These are phyloP conservation scores for Philaethria dido DNA, from an alignment of 2,888 invertebrate species.

Conservation along the genomic window DNA sequence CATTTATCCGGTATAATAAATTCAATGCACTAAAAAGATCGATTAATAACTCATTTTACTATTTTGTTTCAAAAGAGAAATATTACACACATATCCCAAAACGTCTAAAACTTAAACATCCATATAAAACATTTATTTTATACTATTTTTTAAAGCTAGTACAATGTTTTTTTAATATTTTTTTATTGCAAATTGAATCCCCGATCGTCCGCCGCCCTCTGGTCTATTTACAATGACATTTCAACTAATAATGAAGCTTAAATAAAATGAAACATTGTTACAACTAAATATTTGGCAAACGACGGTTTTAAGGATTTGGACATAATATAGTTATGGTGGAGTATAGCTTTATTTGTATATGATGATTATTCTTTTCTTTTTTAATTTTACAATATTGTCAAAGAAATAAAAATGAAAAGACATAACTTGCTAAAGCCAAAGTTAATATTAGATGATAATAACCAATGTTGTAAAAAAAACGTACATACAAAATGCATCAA, in stretches of 20 bases:
- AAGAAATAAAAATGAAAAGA: neutral
- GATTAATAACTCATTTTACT: neutral
- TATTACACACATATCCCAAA: neutral
- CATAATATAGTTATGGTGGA: conserved; percentile 34
- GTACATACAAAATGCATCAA: neutral
- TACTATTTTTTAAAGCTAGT: neutral
- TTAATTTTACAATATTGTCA: neutral
- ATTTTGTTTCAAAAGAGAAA: neutral
- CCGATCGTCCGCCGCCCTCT: conserved; percentile 56
- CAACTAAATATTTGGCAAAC: conserved; percentile 79
- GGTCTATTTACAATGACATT: conserved; percentile 72
- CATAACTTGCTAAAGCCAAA: neutral
- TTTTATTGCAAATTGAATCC: conserved; percentile 41
- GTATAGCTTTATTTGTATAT: conserved; percentile 27
- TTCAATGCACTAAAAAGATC: neutral
- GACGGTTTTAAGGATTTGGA: conserved; percentile 43
- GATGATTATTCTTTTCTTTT: neutral
- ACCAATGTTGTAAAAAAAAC: too few relatives aligned
- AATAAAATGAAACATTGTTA: conserved; percentile 57
- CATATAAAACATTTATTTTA: neutral
- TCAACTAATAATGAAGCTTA: conserved; percentile 60
- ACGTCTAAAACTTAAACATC: neutral
- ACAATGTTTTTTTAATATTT: neutral
- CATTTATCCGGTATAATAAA: neutral
- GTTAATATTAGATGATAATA: too few relatives aligned